These are phyloP conservation scores for Gastrophryne carolinensis DNA, from an alignment of 2,797 vertebrate genomes.

Conservation along the genomic window DNA sequence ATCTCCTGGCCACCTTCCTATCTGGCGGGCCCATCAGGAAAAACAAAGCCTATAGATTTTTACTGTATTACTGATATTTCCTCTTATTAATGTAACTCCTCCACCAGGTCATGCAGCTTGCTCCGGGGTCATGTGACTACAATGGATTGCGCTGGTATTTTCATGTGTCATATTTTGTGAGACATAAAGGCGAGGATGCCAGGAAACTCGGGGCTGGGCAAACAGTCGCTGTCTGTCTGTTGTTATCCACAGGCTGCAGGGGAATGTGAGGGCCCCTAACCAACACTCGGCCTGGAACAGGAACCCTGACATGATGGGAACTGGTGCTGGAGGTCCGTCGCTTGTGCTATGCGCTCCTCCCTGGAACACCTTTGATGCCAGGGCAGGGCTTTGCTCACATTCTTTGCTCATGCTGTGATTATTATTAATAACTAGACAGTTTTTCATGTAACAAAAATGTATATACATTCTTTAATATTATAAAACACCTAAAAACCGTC, in stretches of 20 bases:
- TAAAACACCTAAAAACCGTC: no score
- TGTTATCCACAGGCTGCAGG: neutral
- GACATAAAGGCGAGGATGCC: conserved; percentile 8
- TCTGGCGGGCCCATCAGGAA: neutral
- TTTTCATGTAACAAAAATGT: no score
- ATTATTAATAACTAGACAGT: no score
- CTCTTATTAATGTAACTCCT: neutral
- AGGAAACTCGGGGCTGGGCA: conserved; percentile 22
- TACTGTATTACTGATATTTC: conserved; percentile 21
- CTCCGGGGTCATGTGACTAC: neutral
- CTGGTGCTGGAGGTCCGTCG: neutral
- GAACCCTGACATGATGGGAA: neutral
- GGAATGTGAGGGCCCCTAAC: neutral
- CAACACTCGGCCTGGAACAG: neutral
- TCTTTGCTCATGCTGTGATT: no score
- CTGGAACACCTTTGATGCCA: no score
- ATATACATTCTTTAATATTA: no score
- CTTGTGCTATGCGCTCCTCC: no score
- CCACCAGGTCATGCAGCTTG: neutral
- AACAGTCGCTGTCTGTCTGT: conserved; percentile 12
- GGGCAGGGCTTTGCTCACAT: no score
- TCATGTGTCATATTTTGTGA: conserved; percentile 18
- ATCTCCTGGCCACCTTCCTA: neutral
- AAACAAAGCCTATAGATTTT: conserved; percentile 10
- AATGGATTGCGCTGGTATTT: neutral